Percentiles rank a stretch among this genome's conserved stretches.
phyloP scores from a whole-genome alignment of 2,797 vertebrate genomes.

The Galagoides demidoff region DNA sequence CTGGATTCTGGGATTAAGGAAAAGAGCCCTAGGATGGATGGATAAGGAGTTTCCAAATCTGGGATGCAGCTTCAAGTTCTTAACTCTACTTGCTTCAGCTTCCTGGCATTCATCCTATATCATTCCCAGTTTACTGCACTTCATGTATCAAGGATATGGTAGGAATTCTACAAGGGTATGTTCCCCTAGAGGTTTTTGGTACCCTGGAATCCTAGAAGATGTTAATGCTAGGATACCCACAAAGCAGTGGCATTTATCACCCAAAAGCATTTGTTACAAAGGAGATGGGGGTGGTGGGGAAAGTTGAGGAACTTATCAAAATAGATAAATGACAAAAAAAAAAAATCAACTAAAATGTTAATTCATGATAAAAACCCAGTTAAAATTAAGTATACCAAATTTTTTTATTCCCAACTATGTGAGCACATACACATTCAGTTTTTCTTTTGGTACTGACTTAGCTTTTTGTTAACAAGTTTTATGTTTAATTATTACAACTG shows the following conservation, averaged over 20 bases:
- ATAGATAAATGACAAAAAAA: conserved; percentile 34
- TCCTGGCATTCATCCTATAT: not conserved
- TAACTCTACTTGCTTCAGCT: not conserved
- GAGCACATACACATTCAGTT: not conserved
- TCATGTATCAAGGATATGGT: not conserved
- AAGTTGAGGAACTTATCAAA: conserved; percentile 53
- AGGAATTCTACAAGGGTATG: not conserved
- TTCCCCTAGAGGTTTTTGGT: not conserved
- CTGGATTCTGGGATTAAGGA: not conserved
- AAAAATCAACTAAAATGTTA: not conserved
- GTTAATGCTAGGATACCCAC: not conserved
- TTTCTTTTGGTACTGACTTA: conserved; percentile 41
- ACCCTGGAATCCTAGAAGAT: not conserved
- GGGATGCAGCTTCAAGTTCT: not conserved
- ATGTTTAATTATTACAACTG: conserved; percentile 16
- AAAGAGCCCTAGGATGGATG: not conserved
- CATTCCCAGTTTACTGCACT: not conserved
- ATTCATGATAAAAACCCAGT: conserved; percentile 40
- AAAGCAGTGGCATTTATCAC: not conserved
- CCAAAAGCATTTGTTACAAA: conserved; percentile 9
- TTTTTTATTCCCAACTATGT: conserved; percentile 38
- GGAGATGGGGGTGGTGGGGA: not conserved
- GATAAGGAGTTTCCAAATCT: conserved; percentile 15
- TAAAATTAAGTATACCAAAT: conserved; percentile 42
- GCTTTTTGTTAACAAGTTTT: conserved; percentile 37